Conservation (phyloP, 2,113 vertebrate species). For the Lynx canadensis region DNA sequence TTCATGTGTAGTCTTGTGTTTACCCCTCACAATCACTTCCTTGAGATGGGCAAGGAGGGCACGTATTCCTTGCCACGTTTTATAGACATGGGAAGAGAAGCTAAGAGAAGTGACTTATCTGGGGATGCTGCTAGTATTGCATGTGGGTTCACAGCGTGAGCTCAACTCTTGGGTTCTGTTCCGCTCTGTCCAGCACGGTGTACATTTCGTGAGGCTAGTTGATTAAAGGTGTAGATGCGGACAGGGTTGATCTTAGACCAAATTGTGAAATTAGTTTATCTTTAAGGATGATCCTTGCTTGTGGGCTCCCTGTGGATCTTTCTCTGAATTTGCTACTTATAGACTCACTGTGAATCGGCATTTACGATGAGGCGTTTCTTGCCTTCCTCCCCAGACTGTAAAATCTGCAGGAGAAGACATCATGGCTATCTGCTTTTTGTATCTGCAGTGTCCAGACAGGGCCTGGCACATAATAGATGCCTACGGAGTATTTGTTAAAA, state of each 20-base stretch:
- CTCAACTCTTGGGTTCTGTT: not conserved
- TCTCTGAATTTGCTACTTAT: not conserved
- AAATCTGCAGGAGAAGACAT: not conserved
- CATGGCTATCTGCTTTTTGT: not conserved
- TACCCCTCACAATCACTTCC: not conserved
- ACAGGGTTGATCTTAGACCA: not conserved
- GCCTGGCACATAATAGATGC: not conserved
- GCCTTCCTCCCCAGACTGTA: fast-evolving
- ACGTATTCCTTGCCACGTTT: not conserved
- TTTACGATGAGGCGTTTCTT: not conserved
- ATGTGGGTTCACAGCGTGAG: not conserved
- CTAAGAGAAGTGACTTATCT: not conserved
- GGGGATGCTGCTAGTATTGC: not conserved
- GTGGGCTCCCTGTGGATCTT: not conserved
- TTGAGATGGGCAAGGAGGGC: not conserved
- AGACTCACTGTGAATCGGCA: not conserved
- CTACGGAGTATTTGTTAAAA: not conserved
- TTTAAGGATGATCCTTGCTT: not conserved
- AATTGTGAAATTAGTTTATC: not conserved
- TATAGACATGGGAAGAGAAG: not conserved
- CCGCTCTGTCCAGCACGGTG: not conserved
- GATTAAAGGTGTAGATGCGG: not conserved
- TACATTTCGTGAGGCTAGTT: not conserved
- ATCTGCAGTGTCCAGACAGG: not conserved
- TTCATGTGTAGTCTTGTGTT: not conserved